Conservation (phyloP, 2,888 invertebrate species). For the Orthosia incerta region DNA sequence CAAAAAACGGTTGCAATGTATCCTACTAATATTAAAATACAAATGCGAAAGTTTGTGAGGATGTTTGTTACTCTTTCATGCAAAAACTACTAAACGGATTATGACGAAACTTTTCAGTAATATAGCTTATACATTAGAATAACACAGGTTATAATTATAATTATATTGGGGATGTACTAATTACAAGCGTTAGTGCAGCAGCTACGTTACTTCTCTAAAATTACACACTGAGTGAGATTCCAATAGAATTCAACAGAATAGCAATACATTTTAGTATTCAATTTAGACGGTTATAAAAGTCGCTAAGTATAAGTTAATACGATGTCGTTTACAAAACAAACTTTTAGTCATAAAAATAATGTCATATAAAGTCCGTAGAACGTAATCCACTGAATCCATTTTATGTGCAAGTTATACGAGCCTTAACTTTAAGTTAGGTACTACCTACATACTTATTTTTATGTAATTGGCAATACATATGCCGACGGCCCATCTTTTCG, state of each 20-base stretch:
- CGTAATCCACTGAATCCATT: not conserved
- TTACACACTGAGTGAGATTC: not conserved
- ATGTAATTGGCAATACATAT: not conserved
- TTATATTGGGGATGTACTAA: no score
- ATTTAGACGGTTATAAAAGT: slow-evolving; percentile 13
- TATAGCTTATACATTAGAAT: no score
- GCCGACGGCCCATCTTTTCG: not conserved
- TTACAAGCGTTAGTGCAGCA: no score
- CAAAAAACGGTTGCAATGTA: no score
- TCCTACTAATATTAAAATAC: no score
- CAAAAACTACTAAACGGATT: no score
- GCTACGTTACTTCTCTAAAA: no score
- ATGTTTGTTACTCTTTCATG: no score
- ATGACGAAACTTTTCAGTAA: no score
- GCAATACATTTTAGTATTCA: not conserved
- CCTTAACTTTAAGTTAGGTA: not conserved
- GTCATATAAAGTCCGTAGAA: not conserved
- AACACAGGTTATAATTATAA: no score
- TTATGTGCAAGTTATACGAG: slow-evolving; percentile 8
- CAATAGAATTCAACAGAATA: not conserved
- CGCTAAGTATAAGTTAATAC: not conserved
- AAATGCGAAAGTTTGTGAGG: no score
- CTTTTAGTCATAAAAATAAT: slow-evolving; percentile 25
- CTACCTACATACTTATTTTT: not conserved
- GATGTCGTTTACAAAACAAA: slow-evolving; percentile 8